Conservation (phyloP, 2,888 invertebrate species). For the Caenorhabditis wallacei region DNA sequence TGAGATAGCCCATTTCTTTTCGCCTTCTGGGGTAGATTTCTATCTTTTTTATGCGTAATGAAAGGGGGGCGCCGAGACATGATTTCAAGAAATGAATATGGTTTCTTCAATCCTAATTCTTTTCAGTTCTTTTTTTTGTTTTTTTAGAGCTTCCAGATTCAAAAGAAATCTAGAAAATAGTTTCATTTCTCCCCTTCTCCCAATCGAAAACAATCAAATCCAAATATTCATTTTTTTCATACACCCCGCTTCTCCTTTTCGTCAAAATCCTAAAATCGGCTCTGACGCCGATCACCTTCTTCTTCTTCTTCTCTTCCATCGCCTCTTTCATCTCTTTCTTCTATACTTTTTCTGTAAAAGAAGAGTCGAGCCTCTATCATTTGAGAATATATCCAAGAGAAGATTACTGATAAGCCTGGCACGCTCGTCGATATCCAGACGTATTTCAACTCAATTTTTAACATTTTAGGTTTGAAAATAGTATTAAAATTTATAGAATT, state of each 20-base stretch:
- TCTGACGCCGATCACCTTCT: slow-evolving; percentile 26
- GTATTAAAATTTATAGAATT: too few species aligned
- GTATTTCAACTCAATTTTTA: slow-evolving; percentile 30
- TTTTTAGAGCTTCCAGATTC: background rate
- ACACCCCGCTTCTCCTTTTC: background rate
- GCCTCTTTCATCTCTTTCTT: background rate
- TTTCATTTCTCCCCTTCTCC: background rate
- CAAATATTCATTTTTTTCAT: slow-evolving; percentile 4
- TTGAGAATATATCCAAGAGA: background rate
- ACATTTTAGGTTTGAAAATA: background rate
- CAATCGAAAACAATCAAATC: slow-evolving; percentile 22
- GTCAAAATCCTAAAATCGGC: slow-evolving; percentile 34
- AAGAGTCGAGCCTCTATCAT: background rate
- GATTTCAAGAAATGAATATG: slow-evolving; percentile 32
- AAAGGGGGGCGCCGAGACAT: slow-evolving; percentile 29
- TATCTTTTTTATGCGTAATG: slow-evolving; percentile 56
- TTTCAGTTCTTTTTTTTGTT: slow-evolving; percentile 4
- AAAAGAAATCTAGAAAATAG: background rate
- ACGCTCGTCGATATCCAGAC: background rate
- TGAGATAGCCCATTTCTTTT: slow-evolving; percentile 50
- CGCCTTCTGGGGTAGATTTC: slow-evolving; percentile 49
- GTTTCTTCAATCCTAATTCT: background rate
- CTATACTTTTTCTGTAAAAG: background rate
- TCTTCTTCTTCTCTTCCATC: background rate
- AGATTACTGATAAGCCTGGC: slow-evolving; percentile 23